These are phyloP conservation scores for Apodemia duryi DNA, from an alignment of 2,888 invertebrate species.

Conservation along the genomic window DNA sequence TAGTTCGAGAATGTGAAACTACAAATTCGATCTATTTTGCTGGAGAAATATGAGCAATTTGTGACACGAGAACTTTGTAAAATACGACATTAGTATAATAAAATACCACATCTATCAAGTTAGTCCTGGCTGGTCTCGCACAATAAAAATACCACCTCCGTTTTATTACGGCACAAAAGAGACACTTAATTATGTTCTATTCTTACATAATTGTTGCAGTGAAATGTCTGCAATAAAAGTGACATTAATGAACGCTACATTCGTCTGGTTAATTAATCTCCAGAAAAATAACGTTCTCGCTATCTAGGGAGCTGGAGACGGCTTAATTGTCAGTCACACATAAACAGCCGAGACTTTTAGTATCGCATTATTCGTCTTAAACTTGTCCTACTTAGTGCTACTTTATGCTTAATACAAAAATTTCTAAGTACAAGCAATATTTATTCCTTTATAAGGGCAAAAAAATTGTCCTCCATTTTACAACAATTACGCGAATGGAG, in stretches of 20 bases:
- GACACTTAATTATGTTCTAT: slow-evolving; percentile 23
- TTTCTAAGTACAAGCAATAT: no score
- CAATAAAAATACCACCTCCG: slow-evolving; percentile 7
- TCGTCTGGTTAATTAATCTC: slow-evolving; percentile 50
- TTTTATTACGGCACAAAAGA: slow-evolving; percentile 12
- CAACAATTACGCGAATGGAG: no score
- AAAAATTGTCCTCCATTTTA: no score
- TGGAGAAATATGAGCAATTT: not conserved
- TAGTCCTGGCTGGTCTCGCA: not conserved
- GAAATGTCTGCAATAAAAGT: slow-evolving; percentile 55
- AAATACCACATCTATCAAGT: not conserved
- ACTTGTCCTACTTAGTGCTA: no score
- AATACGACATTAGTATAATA: not conserved
- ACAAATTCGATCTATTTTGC: not conserved
- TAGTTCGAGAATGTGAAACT: not conserved
- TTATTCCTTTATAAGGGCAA: no score
- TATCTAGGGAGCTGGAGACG: slow-evolving; percentile 24
- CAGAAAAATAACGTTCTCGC: slow-evolving; percentile 36
- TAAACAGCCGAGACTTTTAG: slow-evolving; percentile 34
- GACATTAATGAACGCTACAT: slow-evolving; percentile 50
- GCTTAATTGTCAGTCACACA: slow-evolving; percentile 35
- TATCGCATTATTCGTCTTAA: no score
- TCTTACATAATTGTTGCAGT: slow-evolving; percentile 46
- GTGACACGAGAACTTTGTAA: not conserved
- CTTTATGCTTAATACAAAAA: no score